A percentile compares a stretch with the other conserved stretches of the same genome.
Conservation (phyloP, 1,140 invertebrate genomes). For the Daktulosphaira vitifoliae region DNA sequence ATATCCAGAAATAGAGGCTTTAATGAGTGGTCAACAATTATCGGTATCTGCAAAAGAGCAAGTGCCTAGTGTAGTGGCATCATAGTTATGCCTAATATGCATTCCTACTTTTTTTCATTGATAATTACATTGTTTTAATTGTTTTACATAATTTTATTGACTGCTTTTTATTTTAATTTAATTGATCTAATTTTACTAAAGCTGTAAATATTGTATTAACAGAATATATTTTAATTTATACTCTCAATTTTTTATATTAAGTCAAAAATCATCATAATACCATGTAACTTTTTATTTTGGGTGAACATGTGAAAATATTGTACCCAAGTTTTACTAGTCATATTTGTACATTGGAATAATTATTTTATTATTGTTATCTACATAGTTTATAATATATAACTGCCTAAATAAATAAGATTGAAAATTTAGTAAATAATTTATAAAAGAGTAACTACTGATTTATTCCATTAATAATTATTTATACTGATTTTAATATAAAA, state of each 20-base stretch:
- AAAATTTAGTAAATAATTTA: no score
- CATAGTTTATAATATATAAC: no score
- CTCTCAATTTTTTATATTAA: no score
- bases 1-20: conserved; percentile 56
- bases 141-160: conserved; percentile 18
- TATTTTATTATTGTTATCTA: no score
- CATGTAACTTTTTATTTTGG: no score
- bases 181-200: conserved; percentile 16
- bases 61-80: background rate
- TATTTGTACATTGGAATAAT: no score
- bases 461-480: no score
- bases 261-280: no score
- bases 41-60: conserved; percentile 6
- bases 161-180: conserved; percentile 17
- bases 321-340: conserved; percentile 29
- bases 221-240: background rate
- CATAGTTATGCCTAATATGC: conserved; percentile 20
- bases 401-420: no score
- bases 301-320: conserved; percentile 10
- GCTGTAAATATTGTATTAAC: conserved; percentile 25
- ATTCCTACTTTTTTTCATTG: conserved; percentile 20
- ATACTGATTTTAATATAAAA: no score
- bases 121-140: conserved; percentile 1
- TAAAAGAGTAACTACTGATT: no score
- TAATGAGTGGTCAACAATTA: conserved; percentile 12